Conservation (phyloP, 1,140 invertebrate genomes). For the Hesperophylax magnus region DNA sequence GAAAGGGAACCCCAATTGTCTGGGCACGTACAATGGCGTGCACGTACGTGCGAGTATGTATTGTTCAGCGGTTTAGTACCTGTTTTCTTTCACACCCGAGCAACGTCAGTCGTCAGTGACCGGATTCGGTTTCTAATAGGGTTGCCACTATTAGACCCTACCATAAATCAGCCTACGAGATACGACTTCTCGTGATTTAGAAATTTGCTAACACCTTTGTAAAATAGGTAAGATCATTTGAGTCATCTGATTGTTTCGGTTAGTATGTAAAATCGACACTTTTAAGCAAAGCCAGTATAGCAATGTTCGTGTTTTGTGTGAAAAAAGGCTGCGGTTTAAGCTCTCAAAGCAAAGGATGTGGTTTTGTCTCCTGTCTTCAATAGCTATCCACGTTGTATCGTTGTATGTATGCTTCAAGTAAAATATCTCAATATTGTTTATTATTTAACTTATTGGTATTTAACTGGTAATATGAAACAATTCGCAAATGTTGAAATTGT, state of each 20-base stretch:
- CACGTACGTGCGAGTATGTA: slow-evolving; percentile 5
- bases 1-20: slow-evolving; percentile 7
- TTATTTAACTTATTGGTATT: background rate
- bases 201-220: no score
- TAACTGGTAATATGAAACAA: background rate
- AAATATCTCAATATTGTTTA: no score
- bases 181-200: no score
- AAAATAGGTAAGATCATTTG: no score
- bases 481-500: no score
- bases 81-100: slow-evolving; percentile 16
- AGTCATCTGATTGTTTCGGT: no score
- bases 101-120: background rate
- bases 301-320: background rate
- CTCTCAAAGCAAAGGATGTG: slow-evolving; percentile 5
- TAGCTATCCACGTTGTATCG: background rate
- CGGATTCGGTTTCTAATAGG: slow-evolving; percentile 7
- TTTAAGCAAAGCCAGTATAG: no score
- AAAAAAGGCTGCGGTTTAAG: background rate
- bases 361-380: slow-evolving; percentile 6
- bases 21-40: background rate
- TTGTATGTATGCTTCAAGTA: background rate
- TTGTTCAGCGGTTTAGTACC: background rate
- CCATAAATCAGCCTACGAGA: background rate
- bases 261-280: no score
- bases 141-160: background rate